Percentiles rank a stretch among this genome's conserved stretches.
These are phyloP conservation scores for Stegodyphus dumicola DNA, from an alignment of 1,140 invertebrate species.

Conservation along the genomic window DNA sequence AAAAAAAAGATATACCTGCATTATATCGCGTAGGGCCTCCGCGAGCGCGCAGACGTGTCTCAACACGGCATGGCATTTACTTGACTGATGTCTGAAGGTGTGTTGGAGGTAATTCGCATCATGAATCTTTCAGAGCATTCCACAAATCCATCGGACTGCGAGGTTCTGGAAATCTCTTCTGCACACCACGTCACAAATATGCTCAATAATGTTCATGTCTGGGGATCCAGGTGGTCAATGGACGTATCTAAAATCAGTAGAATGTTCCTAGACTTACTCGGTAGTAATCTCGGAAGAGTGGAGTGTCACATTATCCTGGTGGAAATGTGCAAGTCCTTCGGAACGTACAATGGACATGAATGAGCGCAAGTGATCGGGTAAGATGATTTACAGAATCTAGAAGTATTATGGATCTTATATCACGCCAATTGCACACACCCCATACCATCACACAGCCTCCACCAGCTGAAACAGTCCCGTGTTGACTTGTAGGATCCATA, in stretches of 20 bases:
- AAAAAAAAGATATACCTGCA: not conserved
- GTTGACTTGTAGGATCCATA: not conserved
- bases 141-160: not conserved
- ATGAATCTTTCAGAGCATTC: not conserved
- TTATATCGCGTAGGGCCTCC: not conserved
- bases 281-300: not conserved
- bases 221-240: not conserved
- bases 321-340: not conserved
- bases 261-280: not conserved
- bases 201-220: not conserved
- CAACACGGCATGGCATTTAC: not conserved
- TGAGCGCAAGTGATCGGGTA: not conserved
- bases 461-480: not conserved
- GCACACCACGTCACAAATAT: not conserved
- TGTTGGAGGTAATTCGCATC: not conserved
- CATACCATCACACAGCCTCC: not conserved
- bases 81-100: not conserved
- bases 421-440: not conserved
- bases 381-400: not conserved
- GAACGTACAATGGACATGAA: not conserved
- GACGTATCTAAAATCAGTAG: not conserved
- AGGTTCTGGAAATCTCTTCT: not conserved
- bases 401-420: not conserved
- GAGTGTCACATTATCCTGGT: not conserved
- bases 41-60: not conserved